Evolutionary conservation across 2,888 invertebrate species (phyloP).

Genomic region (Mimumesa dahlbomi): DNA sequence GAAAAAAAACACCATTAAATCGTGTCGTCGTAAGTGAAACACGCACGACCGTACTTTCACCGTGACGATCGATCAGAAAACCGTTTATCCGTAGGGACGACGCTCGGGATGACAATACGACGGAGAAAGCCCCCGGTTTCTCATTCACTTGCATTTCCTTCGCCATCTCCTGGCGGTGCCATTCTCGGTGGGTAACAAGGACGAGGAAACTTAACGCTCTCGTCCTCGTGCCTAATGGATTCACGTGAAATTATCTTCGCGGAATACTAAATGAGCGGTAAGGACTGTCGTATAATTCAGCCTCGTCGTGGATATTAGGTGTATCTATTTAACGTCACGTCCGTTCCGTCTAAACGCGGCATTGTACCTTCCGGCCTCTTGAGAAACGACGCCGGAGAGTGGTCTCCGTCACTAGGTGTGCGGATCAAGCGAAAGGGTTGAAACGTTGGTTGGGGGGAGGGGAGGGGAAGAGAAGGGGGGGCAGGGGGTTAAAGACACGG

Average conservation of each 20-base stretch:
- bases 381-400: slow-evolving; percentile 39
- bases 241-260: slow-evolving; percentile 68
- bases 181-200: slow-evolving; percentile 6
- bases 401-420: slow-evolving; percentile 7
- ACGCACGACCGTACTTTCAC: neutral
- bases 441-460: neutral
- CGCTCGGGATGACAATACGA: slow-evolving; percentile 23
- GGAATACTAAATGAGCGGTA: slow-evolving; percentile 71
- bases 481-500: slow-evolving; percentile 55
- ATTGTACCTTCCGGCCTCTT: slow-evolving; percentile 46
- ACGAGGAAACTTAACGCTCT: slow-evolving; percentile 55
- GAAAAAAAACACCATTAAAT: too few relatives aligned
- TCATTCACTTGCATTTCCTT: slow-evolving; percentile 23
- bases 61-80: neutral
- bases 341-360: slow-evolving; percentile 56
- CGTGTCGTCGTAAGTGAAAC: too few relatives aligned
- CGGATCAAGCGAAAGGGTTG: slow-evolving; percentile 1
- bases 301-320: slow-evolving; percentile 64
- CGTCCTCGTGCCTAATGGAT: slow-evolving; percentile 61
- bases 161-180: slow-evolving; percentile 4
- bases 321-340: slow-evolving; percentile 68
- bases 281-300: slow-evolving; percentile 68
- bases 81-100: slow-evolving; percentile 2
- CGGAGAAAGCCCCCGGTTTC: neutral
- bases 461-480: neutral